Conservation (phyloP, 2,113 vertebrate species). For the Thamnaconus septentrionalis region DNA sequence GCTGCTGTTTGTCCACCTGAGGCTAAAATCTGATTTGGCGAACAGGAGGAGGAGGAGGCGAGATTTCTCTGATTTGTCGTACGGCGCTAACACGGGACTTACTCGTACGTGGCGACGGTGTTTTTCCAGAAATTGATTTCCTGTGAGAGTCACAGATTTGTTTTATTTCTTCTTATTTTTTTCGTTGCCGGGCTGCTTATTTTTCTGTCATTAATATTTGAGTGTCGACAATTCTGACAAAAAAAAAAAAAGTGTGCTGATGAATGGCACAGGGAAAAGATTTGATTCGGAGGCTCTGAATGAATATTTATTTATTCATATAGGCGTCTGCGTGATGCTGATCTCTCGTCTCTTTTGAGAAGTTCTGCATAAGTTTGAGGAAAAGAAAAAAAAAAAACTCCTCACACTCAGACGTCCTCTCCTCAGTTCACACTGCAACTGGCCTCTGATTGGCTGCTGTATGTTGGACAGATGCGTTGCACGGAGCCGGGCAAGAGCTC, state of each 20-base stretch:
- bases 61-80: constrained; percentile 1
- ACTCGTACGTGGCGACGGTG: not conserved
- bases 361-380: not conserved
- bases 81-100: constrained; percentile 5
- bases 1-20: constrained; percentile 20
- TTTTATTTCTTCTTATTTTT: not conserved
- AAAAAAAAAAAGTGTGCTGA: not conserved
- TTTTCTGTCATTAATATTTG: not conserved
- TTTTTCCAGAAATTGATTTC: constrained; percentile 5
- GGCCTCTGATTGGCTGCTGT: too few species aligned
- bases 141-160: not conserved
- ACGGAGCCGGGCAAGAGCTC: too few species aligned
- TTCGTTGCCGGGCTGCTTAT: not conserved
- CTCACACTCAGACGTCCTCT: not conserved
- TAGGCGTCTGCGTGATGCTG: too few species aligned
- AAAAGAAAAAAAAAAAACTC: not conserved
- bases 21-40: constrained; percentile 3
- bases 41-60: not conserved
- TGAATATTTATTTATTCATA: too few species aligned
- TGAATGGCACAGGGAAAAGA: too few species aligned
- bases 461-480: too few species aligned
- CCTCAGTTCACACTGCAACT: too few species aligned
- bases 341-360: too few species aligned
- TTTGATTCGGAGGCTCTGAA: too few species aligned
- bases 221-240: not conserved